A percentile compares a stretch with the other conserved stretches of the same genome.
These are phyloP conservation scores for Ailuropoda melanoleuca DNA, from an alignment of 2,113 vertebrate genomes.

Conservation along the genomic window DNA sequence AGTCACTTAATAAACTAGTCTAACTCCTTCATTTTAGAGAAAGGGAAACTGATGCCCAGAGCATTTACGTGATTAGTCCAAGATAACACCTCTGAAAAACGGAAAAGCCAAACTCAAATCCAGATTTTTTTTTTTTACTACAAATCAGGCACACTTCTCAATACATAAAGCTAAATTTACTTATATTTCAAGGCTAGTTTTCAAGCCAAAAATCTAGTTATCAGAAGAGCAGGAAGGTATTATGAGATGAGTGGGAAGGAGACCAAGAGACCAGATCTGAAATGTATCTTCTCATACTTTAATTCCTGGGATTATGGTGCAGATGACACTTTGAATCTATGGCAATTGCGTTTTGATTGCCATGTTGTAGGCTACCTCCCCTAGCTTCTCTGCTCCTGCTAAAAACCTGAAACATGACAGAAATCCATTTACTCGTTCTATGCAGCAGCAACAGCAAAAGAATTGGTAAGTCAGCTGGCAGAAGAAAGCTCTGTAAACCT, in stretches of 20 bases:
- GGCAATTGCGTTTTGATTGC: not conserved
- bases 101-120: not conserved
- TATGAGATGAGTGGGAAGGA: not conserved
- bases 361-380: not conserved
- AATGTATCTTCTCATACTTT: not conserved
- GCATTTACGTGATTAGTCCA: not conserved
- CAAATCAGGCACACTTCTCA: slow-evolving; percentile 7
- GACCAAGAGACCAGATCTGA: not conserved
- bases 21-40: not conserved
- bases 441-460: not conserved
- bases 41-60: not conserved
- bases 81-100: not conserved
- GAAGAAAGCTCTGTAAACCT: not conserved
- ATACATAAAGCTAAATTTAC: not conserved
- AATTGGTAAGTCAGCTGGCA: not conserved
- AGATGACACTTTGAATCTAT: not conserved
- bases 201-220: not conserved
- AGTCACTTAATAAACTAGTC: not conserved
- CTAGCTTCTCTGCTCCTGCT: not conserved
- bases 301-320: not conserved
- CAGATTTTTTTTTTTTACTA: not conserved
- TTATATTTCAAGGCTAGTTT: slow-evolving; percentile 32
- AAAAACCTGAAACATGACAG: not conserved
- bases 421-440: slow-evolving; percentile 5
- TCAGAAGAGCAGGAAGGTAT: not conserved